phyloP scores from a whole-genome alignment of 2,797 vertebrate genomes.

The Trichosurus vulpecula region DNA sequence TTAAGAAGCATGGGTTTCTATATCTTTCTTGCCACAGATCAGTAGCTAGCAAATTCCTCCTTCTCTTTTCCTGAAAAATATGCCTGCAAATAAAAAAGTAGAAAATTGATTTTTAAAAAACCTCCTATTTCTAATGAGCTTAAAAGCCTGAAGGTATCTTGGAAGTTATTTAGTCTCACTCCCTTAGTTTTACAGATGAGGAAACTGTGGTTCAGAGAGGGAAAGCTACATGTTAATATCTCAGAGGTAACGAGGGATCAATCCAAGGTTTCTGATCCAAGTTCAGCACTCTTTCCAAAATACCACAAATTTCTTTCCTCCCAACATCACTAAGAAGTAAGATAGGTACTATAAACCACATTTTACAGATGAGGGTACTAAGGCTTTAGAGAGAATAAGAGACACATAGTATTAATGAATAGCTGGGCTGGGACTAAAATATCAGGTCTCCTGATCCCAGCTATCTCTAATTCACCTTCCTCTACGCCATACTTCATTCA shows the following conservation, averaged over 20 bases:
- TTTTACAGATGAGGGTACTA: not conserved
- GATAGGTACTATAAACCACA: not conserved
- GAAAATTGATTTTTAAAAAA: not conserved
- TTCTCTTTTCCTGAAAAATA: conserved; percentile 37
- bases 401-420: not conserved
- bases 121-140: not conserved
- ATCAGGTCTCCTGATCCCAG: not conserved
- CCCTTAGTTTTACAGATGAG: not conserved
- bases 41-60: not conserved
- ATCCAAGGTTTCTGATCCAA: not conserved
- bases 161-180: not conserved
- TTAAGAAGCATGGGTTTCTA: conserved; percentile 39
- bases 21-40: not conserved
- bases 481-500: not conserved
- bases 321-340: not conserved
- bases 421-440: not conserved
- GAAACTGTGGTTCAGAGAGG: not conserved
- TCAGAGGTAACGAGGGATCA: not conserved
- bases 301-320: not conserved
- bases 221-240: not conserved
- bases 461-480: not conserved
- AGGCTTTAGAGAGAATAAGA: not conserved
- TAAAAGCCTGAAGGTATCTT: not conserved
- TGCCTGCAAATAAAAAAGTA: not conserved
- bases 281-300: not conserved